Evolutionary conservation across 2,888 invertebrate species (phyloP), one percentile per base, ranked within the genome.

Genomic region (Cephus spinipes): DNA sequence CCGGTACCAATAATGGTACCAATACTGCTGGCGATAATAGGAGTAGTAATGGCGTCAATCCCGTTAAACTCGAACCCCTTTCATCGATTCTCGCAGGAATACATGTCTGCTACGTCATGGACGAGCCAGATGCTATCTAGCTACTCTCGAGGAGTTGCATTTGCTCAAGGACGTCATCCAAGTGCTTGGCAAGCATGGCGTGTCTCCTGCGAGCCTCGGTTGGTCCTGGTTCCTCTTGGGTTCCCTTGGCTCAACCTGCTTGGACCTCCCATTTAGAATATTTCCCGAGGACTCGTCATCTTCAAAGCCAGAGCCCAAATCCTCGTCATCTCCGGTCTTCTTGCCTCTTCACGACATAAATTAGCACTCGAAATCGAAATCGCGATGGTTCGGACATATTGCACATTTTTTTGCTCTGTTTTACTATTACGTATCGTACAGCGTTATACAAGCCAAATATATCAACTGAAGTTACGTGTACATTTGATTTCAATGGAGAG

Each of bases 171-270:
- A 85, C 80, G 81, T 84, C 81, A 78, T 82, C 83, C 84, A 81
- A 86, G 86, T 86, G 85, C 83, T 86, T 78, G 82, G 86, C 82
- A 86, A 86, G 86, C 85, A 86, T 73, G 75, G 78, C 75, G 73
- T 73, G 77, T 55, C 74, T 77, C 69, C 36, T 77, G 74, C 73
- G 73, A 78, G 78, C 30, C 55, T 68, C 69, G 55, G 55, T 23
- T 55, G 55, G 55, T 55, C 23, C 55, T 55, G 55, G 55, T 55
- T 55, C 23, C 55, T 23, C 55, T 55, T 55, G 55, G 55, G 23
- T 55, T 55, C 55, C 23, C 23, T 9, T 23, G 55, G 23, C 23
- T 55, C 55, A 23, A 55, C 23, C 23, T 23, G 55, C 9, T 55
- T 55, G 55, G 55, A 55, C 55, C 55, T 55, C 9, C 9, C 55